Evolutionary conservation across 2,888 invertebrate species (phyloP).

Genomic region (Zaprionus obscuricornis): DNA sequence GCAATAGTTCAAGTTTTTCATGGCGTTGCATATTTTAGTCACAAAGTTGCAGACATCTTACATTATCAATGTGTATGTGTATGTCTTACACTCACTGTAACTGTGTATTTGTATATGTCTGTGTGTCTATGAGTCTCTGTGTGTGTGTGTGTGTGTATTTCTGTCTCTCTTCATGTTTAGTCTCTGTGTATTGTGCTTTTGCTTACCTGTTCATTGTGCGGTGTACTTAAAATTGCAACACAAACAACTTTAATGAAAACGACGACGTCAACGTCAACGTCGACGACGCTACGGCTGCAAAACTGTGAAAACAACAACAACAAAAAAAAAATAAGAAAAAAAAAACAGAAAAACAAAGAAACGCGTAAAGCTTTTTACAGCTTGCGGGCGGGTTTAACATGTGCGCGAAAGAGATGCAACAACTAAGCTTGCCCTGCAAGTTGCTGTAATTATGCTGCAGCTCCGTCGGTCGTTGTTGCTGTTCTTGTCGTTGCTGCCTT

Average conservation of each 20-base stretch:
- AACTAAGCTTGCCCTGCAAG: conserved; percentile 18
- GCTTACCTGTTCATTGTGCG: conserved; percentile 78
- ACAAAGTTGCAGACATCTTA: conserved; percentile 54
- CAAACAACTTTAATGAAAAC: conserved; percentile 74
- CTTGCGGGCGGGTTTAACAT: conserved; percentile 25
- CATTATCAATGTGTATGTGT: conserved; percentile 24
- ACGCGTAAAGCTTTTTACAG: conserved; percentile 54
- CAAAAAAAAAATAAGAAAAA: conserved; percentile 24
- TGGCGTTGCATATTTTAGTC: conserved; percentile 67
- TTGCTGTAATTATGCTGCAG: conserved; percentile 54
- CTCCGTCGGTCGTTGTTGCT: conserved; percentile 2
- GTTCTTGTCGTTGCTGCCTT: conserved; percentile 5
- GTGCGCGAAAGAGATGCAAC: conserved; percentile 41
- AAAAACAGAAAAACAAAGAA: conserved; percentile 38
- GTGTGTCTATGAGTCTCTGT: conserved; percentile 8
- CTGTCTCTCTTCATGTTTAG: no score
- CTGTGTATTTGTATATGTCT: conserved; percentile 11
- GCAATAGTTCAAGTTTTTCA: conserved; percentile 77
- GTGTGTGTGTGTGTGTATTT: conserved; percentile 16
- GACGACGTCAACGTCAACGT: conserved; percentile 20
- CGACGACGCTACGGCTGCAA: conserved; percentile 26
- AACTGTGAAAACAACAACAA: conserved; percentile 50
- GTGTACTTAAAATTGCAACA: conserved; percentile 73
- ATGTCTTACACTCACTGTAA: background rate
- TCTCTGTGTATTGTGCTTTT: conserved; percentile 44